phyloP scores from a whole-genome alignment of 2,797 vertebrate species.

The Syngnathus rostellatus region DNA sequence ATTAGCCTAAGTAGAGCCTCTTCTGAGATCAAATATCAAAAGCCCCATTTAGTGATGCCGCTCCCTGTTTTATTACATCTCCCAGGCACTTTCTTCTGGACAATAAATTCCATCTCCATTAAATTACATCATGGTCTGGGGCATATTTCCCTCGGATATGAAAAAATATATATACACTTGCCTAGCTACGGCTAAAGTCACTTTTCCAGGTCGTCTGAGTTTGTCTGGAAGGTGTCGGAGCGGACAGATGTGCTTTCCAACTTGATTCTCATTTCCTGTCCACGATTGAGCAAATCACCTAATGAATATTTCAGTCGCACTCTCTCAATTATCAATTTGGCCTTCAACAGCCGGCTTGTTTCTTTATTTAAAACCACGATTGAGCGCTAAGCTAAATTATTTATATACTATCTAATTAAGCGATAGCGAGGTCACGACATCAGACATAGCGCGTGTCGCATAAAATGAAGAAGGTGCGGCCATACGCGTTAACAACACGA shows the following conservation, averaged over 20 bases:
- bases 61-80: conserved; percentile 17
- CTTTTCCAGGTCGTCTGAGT: conserved; percentile 26
- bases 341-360: not conserved
- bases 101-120: conserved; percentile 36
- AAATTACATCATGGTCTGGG: conserved; percentile 34
- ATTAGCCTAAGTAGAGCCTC: conserved; percentile 3
- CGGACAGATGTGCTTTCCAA: not conserved
- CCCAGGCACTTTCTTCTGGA: conserved; percentile 22
- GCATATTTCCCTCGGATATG: conserved; percentile 32
- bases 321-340: not conserved
- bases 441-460: not conserved
- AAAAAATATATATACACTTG: conserved; percentile 3
- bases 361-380: too few species aligned
- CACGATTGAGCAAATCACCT: not conserved
- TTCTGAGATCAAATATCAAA: conserved; percentile 6
- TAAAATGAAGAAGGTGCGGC: conserved; percentile 10
- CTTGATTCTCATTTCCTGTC: not conserved
- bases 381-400: conserved; percentile 37
- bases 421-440: conserved; percentile 11
- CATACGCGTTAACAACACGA: conserved; percentile 5
- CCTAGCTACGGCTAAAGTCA: conserved; percentile 21
- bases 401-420: conserved; percentile 52
- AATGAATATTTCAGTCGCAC: too few species aligned
- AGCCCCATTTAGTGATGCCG: conserved; percentile 11
- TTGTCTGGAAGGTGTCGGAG: too few species aligned